Conservation (phyloP, 2,888 invertebrate genomes). For the Drosophila kokeensis region DNA sequence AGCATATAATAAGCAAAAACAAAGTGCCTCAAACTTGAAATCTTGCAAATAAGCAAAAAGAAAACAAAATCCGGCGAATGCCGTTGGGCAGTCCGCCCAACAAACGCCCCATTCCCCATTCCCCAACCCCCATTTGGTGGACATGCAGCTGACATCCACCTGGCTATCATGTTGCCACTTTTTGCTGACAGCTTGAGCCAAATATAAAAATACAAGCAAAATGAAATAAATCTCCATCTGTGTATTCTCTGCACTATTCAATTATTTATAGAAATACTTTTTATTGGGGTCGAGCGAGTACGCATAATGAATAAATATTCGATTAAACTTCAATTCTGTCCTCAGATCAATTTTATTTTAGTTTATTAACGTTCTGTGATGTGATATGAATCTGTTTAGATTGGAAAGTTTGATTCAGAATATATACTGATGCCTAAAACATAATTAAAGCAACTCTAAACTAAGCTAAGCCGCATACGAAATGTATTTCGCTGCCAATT, state of each 20-base stretch:
- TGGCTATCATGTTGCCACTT: constrained; percentile 36
- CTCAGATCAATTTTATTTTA: background rate
- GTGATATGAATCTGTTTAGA: background rate
- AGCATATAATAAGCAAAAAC: constrained; percentile 35
- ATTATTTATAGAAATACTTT: background rate
- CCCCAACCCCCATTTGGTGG: background rate
- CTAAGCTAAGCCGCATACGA: too few species aligned
- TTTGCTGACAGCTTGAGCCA: constrained; percentile 9
- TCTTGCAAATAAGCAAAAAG: constrained; percentile 34
- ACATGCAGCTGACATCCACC: constrained; percentile 49
- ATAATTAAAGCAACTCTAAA: background rate
- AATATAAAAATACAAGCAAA: constrained; percentile 1
- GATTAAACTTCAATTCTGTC: too few species aligned
- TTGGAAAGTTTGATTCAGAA: background rate
- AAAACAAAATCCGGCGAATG: constrained; percentile 47
- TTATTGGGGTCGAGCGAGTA: background rate
- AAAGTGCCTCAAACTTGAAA: constrained; percentile 39
- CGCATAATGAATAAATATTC: background rate
- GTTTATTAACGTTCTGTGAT: background rate
- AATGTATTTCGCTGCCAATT: background rate
- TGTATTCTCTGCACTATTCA: background rate
- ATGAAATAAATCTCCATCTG: background rate
- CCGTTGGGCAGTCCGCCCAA: constrained; percentile 16
- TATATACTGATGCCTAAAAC: background rate
- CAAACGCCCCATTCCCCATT: background rate